Base-by-base conservation (phyloP, 1,140 invertebrate genomes). In the Leptestheria dahalacensis region DNA sequence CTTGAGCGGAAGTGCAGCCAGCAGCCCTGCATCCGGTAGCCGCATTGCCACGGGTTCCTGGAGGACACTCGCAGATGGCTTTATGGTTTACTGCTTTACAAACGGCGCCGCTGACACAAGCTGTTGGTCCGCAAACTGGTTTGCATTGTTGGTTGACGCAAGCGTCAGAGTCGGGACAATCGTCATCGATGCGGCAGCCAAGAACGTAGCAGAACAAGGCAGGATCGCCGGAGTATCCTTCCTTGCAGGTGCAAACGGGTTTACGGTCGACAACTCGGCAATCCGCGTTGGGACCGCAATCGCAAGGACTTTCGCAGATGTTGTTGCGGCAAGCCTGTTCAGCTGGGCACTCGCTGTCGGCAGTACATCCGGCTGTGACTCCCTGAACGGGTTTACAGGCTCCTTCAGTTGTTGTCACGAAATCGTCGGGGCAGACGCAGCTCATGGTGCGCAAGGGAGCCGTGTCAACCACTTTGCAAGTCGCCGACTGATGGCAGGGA, bases 1-100 rank as follows among this genome's bases (percentile, higher is more conserved):
- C 90, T 60, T 84, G 84, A 69, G 91, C 89, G 57, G 84, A 84
- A 65, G 82, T 79, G 73, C 91, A 94, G n/a, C 88, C 91, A 48
- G 92, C 80, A 6, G 86, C 77, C 59, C 78, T 75, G 66, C 89
- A 92, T 57, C 82, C 78, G 21, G 57, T 57, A 60, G 80, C 79
- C 1, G 88, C 81, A 73, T 92, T 85, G 46, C 88, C 88, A 63
- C 86, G 77, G 65, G 84, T 88, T 50, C 89, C 88, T 62, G 80
- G 78, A 9, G 78, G 73, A 67, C 90, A 94, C 53, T 82, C 78
- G 69, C 90, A 94, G 64, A 86, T 77, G 1, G 88, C 80, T 9
- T 76, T 72, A 65, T 86, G 89, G 59, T 82, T 79, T 62, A 80
- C 77, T 0, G 84, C 81, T 64, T 80, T 83, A 70, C 90, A 94